These are phyloP conservation scores for Crocodylus rhombifer DNA, from an alignment of 2,797 vertebrate genomes.

Conservation along the genomic window DNA sequence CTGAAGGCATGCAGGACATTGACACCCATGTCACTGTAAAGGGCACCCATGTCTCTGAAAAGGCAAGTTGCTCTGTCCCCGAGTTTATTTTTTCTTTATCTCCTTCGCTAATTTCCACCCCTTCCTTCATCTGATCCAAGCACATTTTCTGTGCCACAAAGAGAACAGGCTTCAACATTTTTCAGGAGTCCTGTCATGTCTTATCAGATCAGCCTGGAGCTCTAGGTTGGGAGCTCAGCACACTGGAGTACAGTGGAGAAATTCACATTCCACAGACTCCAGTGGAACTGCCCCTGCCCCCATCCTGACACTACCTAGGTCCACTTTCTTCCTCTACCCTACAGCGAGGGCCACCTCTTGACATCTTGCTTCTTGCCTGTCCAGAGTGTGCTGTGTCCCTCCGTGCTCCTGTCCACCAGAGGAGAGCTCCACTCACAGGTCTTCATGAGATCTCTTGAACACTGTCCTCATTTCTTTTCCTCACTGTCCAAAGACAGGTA, in stretches of 20 bases:
- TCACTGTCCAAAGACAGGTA: slow-evolving; percentile 18
- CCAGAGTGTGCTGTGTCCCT: not conserved
- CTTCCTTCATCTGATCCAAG: not conserved
- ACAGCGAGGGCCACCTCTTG: fast-evolving
- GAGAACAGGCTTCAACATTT: not conserved
- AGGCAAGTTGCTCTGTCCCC: not conserved
- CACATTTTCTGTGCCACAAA: not conserved
- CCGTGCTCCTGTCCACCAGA: not conserved
- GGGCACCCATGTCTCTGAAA: not conserved
- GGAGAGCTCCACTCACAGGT: not conserved
- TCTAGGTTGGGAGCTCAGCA: not conserved
- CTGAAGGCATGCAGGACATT: no score
- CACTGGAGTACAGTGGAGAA: not conserved
- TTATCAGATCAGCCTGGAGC: slow-evolving; percentile 28
- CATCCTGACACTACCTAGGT: no score
- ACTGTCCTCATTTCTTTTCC: not conserved
- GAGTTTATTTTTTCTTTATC: not conserved
- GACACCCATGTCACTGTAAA: not conserved
- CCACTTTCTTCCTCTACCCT: not conserved
- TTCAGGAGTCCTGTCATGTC: slow-evolving; percentile 10
- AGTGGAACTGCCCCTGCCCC: not conserved
- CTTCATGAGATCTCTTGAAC: not conserved
- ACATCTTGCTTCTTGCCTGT: not conserved
- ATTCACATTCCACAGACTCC: not conserved
- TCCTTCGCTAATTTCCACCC: not conserved